Evolutionary conservation across 2,113 vertebrate genomes (phyloP).

Genomic region (Oenanthe oenanthe): DNA sequence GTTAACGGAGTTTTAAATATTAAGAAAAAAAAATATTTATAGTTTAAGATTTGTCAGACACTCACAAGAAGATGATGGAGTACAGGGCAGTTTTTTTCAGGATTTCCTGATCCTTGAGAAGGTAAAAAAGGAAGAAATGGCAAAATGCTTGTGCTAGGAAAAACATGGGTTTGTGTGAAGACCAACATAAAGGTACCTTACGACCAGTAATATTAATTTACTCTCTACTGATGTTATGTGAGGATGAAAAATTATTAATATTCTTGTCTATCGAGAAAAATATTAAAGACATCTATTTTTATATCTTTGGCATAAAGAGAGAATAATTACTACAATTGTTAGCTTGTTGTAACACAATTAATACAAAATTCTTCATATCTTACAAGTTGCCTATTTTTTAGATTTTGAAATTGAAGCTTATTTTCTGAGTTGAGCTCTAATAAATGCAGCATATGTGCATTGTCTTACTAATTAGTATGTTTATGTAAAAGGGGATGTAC

Average conservation of each 20-base stretch:
- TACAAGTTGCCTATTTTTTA: background rate
- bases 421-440: background rate
- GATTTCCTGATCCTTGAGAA: background rate
- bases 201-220: background rate
- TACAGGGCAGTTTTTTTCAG: background rate
- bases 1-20: background rate
- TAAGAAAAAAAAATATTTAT: background rate
- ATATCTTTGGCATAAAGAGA: background rate
- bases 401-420: background rate
- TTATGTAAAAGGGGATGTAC: background rate
- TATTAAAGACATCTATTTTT: background rate
- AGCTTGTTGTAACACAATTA: background rate
- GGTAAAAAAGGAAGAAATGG: background rate
- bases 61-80: background rate
- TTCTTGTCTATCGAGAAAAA: background rate
- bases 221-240: background rate
- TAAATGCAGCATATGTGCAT: background rate
- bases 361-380: background rate
- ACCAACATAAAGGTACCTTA: background rate
- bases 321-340: background rate
- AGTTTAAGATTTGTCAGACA: background rate
- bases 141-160: background rate
- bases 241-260: background rate
- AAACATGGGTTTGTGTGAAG: background rate
- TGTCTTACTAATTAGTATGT: slow-evolving; percentile 1